Evolutionary conservation across 2,888 invertebrate species (phyloP), one percentile per base, ranked within the genome.

Genomic region (Taenaris catops): DNA sequence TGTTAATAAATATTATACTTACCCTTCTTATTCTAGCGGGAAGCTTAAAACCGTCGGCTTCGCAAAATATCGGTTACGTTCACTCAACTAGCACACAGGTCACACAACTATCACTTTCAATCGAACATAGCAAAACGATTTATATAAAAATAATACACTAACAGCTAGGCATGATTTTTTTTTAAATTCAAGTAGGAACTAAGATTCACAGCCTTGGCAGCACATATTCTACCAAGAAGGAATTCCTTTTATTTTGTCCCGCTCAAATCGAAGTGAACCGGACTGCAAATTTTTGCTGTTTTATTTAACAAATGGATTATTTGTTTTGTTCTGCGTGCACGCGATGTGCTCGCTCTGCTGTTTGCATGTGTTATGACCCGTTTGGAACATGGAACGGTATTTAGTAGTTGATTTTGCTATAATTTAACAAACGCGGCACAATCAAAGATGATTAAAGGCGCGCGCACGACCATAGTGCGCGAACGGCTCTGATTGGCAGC

Each of bases 401-500:
- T 75, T 74, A 66, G 68, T 73, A 61, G 44, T 46, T 23, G 16
- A 31, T 31, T 31, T 71, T 66, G 60, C 71, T 73, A 60, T 63
- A 66, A 63, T 71, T 67, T 64, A 58, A 53, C 53, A 55, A 53
- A 55, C 58, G 57, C 51, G 50, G 53, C 60, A 61, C 70, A 76
- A 68, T 74, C 72, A 64, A 34, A 39, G 61, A 66, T 75, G 5
- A 68, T 79, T 76, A 76, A 73, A 73, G 58, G 65, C 73, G 73
- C 75, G 74, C 74, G 70, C 62, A 58, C 75, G 59, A 53, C 53
- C 64, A 70, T 60, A 63, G 61, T 59, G 66, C 78, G 70, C 79
- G 70, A 69, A 59, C 69, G 53, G 55, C 58, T 75, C 62, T 80
- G 79, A 83, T 83, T 83, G 79, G 81, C 54, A 58, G 55, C 62